Evolutionary conservation across 2,888 invertebrate species (phyloP).

Genomic region (Agriopis marginaria): DNA sequence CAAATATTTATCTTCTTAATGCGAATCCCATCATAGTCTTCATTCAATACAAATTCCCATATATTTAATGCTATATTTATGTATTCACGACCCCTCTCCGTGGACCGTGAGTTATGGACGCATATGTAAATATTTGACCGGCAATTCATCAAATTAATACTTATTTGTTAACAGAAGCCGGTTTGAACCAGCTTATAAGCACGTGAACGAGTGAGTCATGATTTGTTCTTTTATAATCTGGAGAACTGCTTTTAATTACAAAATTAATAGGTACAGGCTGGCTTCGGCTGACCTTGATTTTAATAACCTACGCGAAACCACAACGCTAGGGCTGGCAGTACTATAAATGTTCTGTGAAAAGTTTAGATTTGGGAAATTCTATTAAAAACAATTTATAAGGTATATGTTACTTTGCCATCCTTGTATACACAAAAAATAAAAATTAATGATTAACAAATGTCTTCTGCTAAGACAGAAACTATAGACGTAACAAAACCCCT

Average conservation of each 20-base stretch:
- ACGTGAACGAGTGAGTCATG: constrained; percentile 29
- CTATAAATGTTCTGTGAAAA: no score
- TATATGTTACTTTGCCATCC: no score
- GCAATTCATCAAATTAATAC: constrained; percentile 77
- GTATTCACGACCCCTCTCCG: constrained; percentile 57
- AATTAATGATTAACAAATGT: no score
- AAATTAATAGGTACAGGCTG: not conserved
- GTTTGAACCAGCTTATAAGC: constrained; percentile 33
- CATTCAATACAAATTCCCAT: constrained; percentile 29
- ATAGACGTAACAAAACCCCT: no score
- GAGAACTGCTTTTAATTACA: constrained; percentile 1
- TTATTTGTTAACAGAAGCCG: constrained; percentile 50
- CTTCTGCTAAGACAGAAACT: no score
- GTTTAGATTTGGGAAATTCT: no score
- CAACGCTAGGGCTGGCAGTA: no score
- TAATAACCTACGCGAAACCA: not conserved
- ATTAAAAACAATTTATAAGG: no score
- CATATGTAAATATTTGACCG: constrained; percentile 66
- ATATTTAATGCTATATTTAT: constrained; percentile 39
- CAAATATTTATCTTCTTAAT: constrained; percentile 7
- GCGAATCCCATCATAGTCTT: constrained; percentile 27
- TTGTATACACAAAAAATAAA: no score
- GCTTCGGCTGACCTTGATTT: not conserved
- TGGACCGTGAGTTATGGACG: constrained; percentile 65
- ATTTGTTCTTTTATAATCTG: constrained; percentile 38